Conservation (phyloP, 35 echinoderm and acorn worm genomes). For the Ptychodera flava region DNA sequence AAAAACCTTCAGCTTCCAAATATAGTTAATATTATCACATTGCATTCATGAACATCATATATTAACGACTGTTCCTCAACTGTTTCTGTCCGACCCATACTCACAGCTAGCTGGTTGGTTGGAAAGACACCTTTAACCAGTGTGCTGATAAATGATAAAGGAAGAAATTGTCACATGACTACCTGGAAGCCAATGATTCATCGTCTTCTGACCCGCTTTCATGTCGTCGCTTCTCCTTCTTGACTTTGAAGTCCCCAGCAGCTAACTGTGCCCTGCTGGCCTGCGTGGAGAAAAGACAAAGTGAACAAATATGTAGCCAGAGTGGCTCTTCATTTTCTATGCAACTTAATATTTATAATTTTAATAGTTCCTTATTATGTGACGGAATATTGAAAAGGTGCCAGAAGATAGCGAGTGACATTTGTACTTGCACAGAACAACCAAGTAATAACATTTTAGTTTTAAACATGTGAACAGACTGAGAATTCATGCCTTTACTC, state of each 20-base stretch:
- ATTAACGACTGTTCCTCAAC: no score
- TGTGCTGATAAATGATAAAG: no score
- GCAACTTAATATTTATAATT: no score
- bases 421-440: background rate
- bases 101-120: no score
- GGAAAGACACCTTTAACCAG: no score
- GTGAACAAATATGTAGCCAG: no score
- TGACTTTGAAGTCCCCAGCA: background rate
- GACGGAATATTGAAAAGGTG: background rate
- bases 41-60: background rate
- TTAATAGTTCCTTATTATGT: no score
- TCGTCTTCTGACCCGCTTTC: constrained; percentile 32
- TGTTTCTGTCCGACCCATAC: no score
- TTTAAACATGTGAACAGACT: background rate
- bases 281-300: no score
- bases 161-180: no score
- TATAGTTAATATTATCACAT: background rate
- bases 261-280: background rate
- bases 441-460: background rate
- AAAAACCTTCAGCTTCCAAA: background rate
- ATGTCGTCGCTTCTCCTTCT: constrained; percentile 7
- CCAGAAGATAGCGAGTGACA: background rate
- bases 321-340: no score
- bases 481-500: no score
- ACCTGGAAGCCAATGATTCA: constrained; percentile 47